These are phyloP conservation scores for Trichechus manatus DNA, from an alignment of 2,113 vertebrate genomes.

Conservation along the genomic window DNA sequence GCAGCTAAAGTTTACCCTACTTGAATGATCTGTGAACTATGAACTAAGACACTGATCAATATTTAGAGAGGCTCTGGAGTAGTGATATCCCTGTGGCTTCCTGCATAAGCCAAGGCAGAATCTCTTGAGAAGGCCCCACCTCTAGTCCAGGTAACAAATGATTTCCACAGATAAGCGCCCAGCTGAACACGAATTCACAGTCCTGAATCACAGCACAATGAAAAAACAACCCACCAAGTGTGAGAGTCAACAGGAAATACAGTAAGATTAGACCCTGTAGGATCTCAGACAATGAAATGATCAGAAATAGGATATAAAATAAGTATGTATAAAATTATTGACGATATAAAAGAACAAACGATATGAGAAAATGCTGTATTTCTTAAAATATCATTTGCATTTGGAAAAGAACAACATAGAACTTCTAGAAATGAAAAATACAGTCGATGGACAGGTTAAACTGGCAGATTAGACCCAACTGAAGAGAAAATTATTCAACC, in stretches of 20 bases:
- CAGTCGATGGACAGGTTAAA: neutral
- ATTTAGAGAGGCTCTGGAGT: neutral
- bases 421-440: slow-evolving; percentile 33
- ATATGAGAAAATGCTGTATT: neutral
- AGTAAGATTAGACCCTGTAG: neutral
- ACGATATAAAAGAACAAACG: slow-evolving; percentile 21
- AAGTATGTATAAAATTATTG: neutral
- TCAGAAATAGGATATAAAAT: neutral
- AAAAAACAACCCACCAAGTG: neutral
- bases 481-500: neutral
- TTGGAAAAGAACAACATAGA: neutral
- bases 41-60: neutral
- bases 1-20: neutral
- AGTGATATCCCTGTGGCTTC: neutral
- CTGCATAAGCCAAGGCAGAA: neutral
- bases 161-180: neutral
- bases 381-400: neutral
- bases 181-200: neutral
- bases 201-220: neutral
- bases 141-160: neutral
- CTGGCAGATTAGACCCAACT: neutral
- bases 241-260: neutral
- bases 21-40: neutral
- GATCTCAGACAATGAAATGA: neutral
- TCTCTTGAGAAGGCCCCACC: neutral